A percentile compares a stretch with the other conserved stretches of the same genome.
Evolutionary conservation across 2,797 vertebrate genomes (phyloP).

Genomic region (Lepus oiostolus): DNA sequence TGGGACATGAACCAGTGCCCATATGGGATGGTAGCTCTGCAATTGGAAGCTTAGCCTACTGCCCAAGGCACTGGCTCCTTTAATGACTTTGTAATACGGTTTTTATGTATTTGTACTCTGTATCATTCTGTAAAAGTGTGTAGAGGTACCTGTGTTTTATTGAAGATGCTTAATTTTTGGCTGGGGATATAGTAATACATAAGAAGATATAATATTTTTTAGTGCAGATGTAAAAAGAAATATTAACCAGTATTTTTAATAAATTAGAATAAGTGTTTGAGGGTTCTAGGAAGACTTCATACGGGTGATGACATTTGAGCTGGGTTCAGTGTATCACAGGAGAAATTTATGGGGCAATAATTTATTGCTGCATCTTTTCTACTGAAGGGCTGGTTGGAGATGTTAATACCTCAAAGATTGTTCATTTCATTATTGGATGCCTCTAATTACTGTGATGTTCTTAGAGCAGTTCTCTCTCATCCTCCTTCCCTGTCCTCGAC

Average conservation of each 20-base stretch:
- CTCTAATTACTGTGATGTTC: slow-evolving; percentile 36
- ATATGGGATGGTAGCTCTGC: too few species aligned
- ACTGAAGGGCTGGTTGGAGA: background rate
- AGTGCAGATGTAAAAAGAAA: background rate
- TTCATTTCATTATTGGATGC: slow-evolving; percentile 10
- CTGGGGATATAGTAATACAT: background rate
- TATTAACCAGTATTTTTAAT: slow-evolving; percentile 16
- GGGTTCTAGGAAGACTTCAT: slow-evolving; percentile 33
- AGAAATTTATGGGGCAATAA: background rate
- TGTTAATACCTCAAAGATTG: slow-evolving; percentile 3
- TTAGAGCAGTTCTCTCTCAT: background rate
- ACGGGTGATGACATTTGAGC: slow-evolving; percentile 36
- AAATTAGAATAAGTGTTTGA: background rate
- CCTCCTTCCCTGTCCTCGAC: background rate
- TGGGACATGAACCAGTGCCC: too few species aligned
- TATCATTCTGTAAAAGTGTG: slow-evolving; percentile 16
- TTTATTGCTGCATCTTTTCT: slow-evolving; percentile 13
- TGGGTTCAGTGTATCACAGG: background rate
- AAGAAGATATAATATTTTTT: background rate
- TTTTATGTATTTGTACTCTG: slow-evolving; percentile 12
- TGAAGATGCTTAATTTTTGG: background rate
- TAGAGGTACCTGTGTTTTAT: slow-evolving; percentile 7
- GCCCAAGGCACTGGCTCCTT: too few species aligned
- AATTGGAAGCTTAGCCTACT: too few species aligned
- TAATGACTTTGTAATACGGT: slow-evolving; percentile 21